Conservation (phyloP, 2,888 invertebrate genomes). For the Agriopis marginaria region DNA sequence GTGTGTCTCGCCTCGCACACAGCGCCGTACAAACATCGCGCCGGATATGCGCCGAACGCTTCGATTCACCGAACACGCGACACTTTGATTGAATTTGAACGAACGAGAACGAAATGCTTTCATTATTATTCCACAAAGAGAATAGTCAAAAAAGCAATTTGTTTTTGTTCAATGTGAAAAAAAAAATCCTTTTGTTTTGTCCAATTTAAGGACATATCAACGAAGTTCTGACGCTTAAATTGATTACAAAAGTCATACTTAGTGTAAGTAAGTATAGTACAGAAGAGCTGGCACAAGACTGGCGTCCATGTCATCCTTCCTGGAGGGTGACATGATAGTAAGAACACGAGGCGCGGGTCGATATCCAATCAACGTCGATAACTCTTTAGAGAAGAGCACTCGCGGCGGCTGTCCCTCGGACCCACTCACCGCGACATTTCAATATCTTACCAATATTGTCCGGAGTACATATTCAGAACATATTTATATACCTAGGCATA, state of each 20-base stretch:
- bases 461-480: background rate
- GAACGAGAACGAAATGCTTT: background rate
- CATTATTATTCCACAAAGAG: background rate
- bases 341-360: background rate
- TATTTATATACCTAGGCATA: background rate
- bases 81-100: background rate
- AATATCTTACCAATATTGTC: background rate
- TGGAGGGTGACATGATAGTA: too few species aligned
- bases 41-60: background rate
- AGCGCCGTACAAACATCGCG: background rate
- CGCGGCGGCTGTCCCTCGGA: background rate
- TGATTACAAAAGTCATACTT: background rate
- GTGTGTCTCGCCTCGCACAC: background rate
- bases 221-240: background rate
- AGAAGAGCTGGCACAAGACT: too few species aligned
- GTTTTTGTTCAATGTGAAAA: constrained; percentile 1
- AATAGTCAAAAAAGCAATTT: background rate
- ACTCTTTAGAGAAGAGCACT: background rate
- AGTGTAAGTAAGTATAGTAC: too few species aligned
- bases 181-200: background rate
- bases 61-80: background rate
- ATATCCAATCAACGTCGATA: constrained; percentile 6
- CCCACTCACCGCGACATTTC: background rate
- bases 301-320: too few species aligned
- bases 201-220: background rate